These are phyloP conservation scores for Capitella teleta DNA, from an alignment of 1,140 invertebrate species.

Conservation along the genomic window DNA sequence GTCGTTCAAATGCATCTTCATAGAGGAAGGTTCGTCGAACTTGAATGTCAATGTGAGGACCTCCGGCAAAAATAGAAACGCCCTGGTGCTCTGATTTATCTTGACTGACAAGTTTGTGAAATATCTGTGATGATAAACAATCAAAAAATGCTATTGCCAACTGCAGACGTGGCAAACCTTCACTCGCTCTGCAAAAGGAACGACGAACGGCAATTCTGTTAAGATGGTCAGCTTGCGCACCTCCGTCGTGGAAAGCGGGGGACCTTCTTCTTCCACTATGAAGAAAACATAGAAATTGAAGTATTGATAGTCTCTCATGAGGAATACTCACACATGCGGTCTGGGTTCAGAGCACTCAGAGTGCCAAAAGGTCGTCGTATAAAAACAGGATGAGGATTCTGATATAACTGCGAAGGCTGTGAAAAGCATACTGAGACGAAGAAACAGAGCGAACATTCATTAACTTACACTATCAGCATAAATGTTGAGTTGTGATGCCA, in stretches of 20 bases:
- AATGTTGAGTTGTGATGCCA: conserved; percentile 38
- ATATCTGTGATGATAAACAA: conserved; percentile 48
- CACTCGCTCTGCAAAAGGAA: conserved; percentile 79
- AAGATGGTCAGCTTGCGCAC: conserved; percentile 75
- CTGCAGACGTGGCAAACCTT: conserved; percentile 24
- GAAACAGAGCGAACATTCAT: background rate
- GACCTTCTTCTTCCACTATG: conserved; percentile 53
- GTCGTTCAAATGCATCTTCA: conserved; percentile 92
- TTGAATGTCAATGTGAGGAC: conserved; percentile 66
- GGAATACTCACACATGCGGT: conserved; percentile 1
- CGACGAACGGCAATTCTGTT: conserved; percentile 83
- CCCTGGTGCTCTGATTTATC: conserved; percentile 65
- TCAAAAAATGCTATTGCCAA: background rate
- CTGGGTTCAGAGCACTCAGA: conserved; percentile 21
- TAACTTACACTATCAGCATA: conserved; percentile 28
- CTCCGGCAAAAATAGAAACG: conserved; percentile 58
- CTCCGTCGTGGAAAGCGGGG: conserved; percentile 77
- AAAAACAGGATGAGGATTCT: conserved; percentile 20
- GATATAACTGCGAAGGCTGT: conserved; percentile 31
- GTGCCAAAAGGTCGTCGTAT: conserved; percentile 25
- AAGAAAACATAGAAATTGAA: conserved; percentile 11
- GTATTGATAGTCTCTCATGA: background rate
- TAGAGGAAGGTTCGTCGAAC: conserved; percentile 86
- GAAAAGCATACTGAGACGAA: conserved; percentile 9
- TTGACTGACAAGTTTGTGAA: conserved; percentile 61